Evolutionary conservation across 1,140 invertebrate genomes (phyloP).

Genomic region (Alviniconcha marisindica): DNA sequence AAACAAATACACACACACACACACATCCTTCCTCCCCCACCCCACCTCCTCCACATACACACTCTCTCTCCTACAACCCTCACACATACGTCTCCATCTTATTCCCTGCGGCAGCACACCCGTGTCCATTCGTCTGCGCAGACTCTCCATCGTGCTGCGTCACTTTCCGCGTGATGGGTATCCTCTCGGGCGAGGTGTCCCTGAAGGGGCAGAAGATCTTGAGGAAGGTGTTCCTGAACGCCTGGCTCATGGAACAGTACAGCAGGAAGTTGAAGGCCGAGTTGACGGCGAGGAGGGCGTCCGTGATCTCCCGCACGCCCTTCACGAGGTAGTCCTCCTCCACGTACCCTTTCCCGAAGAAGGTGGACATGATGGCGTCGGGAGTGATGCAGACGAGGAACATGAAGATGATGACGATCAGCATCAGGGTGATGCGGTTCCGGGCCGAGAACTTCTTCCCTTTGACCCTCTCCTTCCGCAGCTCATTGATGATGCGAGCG

Average conservation of each 20-base stretch:
- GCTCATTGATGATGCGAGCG: conserved; percentile 83
- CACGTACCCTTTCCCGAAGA: conserved; percentile 72
- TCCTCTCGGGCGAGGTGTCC: neutral
- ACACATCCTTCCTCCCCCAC: neutral
- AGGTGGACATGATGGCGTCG: conserved; percentile 81
- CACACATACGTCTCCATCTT: neutral
- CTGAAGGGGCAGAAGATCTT: conserved; percentile 60
- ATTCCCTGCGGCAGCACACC: neutral
- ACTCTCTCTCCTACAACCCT: neutral
- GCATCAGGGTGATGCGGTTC: conserved; percentile 83
- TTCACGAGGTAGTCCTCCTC: conserved; percentile 73
- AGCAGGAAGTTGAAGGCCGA: conserved; percentile 86
- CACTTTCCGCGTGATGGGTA: too few relatives aligned
- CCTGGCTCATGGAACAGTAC: conserved; percentile 86
- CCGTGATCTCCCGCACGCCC: conserved; percentile 85
- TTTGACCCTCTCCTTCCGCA: conserved; percentile 75
- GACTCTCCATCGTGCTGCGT: conserved; percentile 81
- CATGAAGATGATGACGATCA: conserved; percentile 86
- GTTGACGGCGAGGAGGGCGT: conserved; percentile 85
- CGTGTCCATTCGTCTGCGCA: conserved; percentile 53
- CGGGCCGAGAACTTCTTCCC: conserved; percentile 66
- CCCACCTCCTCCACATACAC: neutral
- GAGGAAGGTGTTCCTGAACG: conserved; percentile 77
- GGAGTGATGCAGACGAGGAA: conserved; percentile 87
- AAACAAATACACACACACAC: neutral